Evolutionary conservation across 2,113 vertebrate species (phyloP).

Genomic region (Ictalurus furcatus): DNA sequence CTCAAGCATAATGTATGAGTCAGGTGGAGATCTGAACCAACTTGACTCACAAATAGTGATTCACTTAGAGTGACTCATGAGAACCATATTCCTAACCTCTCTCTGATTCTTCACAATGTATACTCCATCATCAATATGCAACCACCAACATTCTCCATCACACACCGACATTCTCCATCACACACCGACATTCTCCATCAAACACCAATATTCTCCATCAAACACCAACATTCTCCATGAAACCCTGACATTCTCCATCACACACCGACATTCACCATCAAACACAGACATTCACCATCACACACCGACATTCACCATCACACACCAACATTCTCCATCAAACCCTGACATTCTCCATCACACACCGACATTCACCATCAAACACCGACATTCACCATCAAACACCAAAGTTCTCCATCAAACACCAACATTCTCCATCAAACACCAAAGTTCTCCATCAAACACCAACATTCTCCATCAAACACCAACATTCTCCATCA

Average conservation of each 20-base stretch:
- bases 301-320: background rate
- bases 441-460: background rate
- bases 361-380: background rate
- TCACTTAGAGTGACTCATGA: background rate
- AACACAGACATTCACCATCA: background rate
- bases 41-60: background rate
- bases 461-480: background rate
- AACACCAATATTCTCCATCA: background rate
- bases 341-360: background rate
- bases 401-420: background rate
- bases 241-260: background rate
- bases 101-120: background rate
- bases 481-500: background rate
- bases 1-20: background rate
- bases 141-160: background rate
- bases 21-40: background rate
- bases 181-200: background rate
- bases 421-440: background rate
- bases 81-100: background rate
- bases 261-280: background rate
- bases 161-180: background rate
- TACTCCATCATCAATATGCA: background rate
- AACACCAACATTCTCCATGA: background rate
- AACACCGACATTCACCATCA: background rate
- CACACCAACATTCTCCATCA: background rate